phyloP scores from a whole-genome alignment of 2,113 vertebrate species.

The Polypterus bichir region DNA sequence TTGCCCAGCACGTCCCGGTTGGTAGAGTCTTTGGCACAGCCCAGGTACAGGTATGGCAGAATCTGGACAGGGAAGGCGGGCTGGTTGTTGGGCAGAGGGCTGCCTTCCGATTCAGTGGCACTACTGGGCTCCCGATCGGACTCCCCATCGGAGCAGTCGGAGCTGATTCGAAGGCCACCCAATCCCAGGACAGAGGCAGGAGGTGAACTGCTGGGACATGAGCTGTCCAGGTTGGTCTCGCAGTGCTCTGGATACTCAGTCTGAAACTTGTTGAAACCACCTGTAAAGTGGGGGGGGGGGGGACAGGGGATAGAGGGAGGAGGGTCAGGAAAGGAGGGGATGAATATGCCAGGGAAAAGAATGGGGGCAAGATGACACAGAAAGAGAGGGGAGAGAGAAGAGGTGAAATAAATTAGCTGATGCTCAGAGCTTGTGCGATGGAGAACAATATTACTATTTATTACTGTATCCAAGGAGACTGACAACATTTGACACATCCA shows the following conservation, averaged over 20 bases:
- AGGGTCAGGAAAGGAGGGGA: too few species aligned
- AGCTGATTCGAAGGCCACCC: constrained; percentile 86
- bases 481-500: too few species aligned
- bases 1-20: constrained; percentile 91
- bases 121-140: constrained; percentile 91
- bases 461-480: too few species aligned
- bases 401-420: too few species aligned
- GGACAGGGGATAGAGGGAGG: too few species aligned
- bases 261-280: constrained; percentile 96
- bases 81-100: constrained; percentile 83
- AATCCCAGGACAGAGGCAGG: constrained; percentile 81
- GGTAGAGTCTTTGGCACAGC: constrained; percentile 96
- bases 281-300: too few species aligned
- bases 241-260: constrained; percentile 88
- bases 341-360: not conserved
- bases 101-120: constrained; percentile 87
- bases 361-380: too few species aligned
- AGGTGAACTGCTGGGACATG: constrained; percentile 79
- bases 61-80: constrained; percentile 95
- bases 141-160: constrained; percentile 87
- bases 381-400: too few species aligned
- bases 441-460: too few species aligned
- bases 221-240: constrained; percentile 83
- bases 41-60: constrained; percentile 90
- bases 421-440: too few species aligned